These are phyloP conservation scores for Falco naumanni DNA, from an alignment of 2,797 vertebrate genomes.

Conservation along the genomic window DNA sequence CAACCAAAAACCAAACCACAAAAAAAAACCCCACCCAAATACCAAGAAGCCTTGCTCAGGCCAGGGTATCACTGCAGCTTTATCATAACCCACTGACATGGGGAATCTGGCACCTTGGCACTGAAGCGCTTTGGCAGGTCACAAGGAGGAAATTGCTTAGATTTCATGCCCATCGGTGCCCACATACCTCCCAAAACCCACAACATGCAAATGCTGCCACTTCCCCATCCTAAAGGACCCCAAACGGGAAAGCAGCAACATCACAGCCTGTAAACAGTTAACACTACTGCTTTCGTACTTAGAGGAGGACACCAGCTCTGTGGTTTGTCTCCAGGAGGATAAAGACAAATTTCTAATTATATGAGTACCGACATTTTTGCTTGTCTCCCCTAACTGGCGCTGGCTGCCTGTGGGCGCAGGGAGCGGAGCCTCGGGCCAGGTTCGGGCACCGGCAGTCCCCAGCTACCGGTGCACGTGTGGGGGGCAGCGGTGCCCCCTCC, in stretches of 20 bases:
- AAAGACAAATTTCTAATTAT: background rate
- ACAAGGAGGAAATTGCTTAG: background rate
- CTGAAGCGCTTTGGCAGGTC: background rate
- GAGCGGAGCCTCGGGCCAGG: too few relatives aligned
- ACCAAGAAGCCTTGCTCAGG: too few relatives aligned
- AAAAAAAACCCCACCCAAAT: accelerated
- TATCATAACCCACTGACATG: background rate
- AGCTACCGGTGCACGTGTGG: too few relatives aligned
- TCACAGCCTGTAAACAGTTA: background rate
- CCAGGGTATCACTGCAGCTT: background rate
- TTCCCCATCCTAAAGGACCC: background rate
- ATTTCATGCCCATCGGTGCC: background rate
- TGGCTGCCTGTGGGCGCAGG: background rate
- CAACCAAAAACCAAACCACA: background rate
- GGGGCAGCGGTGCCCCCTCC: too few relatives aligned
- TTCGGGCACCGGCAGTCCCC: too few relatives aligned
- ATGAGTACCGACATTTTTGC: background rate
- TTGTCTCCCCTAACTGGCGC: background rate
- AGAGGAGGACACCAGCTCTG: background rate
- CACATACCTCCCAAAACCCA: background rate
- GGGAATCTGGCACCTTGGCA: background rate
- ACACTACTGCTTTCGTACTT: accelerated
- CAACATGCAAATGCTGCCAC: background rate
- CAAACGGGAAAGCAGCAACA: background rate
- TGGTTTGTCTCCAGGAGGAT: background rate